Conservation (phyloP, 2,113 vertebrate genomes). For the Callipepla californica region DNA sequence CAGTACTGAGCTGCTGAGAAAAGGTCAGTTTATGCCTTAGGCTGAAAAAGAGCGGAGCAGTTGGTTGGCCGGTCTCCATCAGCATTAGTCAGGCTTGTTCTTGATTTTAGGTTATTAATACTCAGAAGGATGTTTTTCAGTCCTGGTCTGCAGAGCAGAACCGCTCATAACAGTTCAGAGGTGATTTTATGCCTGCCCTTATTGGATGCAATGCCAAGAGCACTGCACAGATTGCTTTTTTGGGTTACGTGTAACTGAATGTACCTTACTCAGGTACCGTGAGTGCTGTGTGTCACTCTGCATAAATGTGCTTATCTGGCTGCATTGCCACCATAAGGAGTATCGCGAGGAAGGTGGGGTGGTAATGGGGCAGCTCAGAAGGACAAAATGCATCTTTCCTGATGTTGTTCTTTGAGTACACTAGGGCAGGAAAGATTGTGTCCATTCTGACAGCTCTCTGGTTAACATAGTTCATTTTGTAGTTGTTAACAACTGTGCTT, state of each 20-base stretch:
- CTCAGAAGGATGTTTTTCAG: conserved; percentile 34
- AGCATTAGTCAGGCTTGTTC: conserved; percentile 4
- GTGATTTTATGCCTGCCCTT: neutral
- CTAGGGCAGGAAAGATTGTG: neutral
- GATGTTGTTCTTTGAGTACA: neutral
- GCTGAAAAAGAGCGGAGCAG: neutral
- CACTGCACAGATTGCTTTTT: neutral
- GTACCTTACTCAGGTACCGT: neutral
- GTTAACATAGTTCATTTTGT: neutral
- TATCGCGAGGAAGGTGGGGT: neutral
- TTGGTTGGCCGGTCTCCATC: conserved; percentile 6
- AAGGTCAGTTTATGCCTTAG: conserved; percentile 57
- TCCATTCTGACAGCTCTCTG: neutral
- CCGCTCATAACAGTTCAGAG: neutral
- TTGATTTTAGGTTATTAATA: conserved; percentile 38
- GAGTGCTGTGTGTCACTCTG: neutral
- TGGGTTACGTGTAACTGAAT: neutral
- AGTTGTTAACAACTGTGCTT: neutral
- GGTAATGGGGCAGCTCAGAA: neutral
- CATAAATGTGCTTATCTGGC: neutral
- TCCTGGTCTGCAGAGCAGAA: conserved; percentile 37
- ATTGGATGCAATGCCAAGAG: neutral
- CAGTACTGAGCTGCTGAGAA: conserved; percentile 28
- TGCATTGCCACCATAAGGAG: neutral
- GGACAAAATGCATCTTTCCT: neutral